Conservation (phyloP, 1,140 invertebrate genomes). For the Halictus rubicundus region DNA sequence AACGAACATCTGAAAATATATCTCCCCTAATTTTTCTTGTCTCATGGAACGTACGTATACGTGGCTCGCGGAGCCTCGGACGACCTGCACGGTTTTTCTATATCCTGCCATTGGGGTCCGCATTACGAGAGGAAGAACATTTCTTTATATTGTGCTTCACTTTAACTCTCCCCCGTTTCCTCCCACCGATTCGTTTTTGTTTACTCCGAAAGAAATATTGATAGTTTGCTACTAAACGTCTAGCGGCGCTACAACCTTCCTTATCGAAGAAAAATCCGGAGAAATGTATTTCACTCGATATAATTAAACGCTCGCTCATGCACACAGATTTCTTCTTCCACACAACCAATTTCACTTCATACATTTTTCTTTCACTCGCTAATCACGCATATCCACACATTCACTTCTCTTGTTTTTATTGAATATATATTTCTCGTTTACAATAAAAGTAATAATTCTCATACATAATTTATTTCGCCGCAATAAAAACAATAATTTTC, state of each 20-base stretch:
- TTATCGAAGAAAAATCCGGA: background rate
- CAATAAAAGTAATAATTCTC: too few relatives aligned
- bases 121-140: background rate
- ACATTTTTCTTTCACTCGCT: too few relatives aligned
- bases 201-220: background rate
- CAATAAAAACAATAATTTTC: too few relatives aligned
- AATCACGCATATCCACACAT: too few relatives aligned
- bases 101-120: too few relatives aligned
- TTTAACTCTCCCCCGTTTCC: background rate
- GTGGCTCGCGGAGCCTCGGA: background rate
- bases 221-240: background rate
- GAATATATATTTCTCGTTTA: too few relatives aligned
- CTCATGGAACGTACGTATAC: background rate
- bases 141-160: slow-evolving; percentile 1
- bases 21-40: slow-evolving; percentile 23
- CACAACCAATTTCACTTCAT: too few relatives aligned
- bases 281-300: too few relatives aligned
- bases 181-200: background rate
- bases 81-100: background rate
- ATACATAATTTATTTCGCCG: too few relatives aligned
- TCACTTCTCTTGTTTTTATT: too few relatives aligned
- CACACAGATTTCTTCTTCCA: too few relatives aligned
- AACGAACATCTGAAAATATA: slow-evolving; percentile 11
- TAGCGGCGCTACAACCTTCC: background rate
- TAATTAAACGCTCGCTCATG: too few relatives aligned